Evolutionary conservation across 2,797 vertebrate genomes (phyloP).

Genomic region (Danio albolineatus): DNA sequence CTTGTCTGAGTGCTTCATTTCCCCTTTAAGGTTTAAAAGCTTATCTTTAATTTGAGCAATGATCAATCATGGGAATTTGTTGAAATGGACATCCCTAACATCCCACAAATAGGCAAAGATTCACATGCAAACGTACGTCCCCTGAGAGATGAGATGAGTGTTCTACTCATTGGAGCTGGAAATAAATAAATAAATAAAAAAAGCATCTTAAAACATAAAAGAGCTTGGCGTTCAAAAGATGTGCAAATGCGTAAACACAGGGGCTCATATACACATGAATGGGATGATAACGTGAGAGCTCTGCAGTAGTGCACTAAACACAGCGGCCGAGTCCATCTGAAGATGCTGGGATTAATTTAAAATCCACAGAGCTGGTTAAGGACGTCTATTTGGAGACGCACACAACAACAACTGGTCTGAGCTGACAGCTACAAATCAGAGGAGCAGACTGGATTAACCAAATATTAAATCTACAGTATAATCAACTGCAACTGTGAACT

Average conservation of each 20-base stretch:
- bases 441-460: slow-evolving; percentile 15
- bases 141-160: neutral
- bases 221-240: slow-evolving; percentile 39
- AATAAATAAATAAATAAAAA: slow-evolving; percentile 2
- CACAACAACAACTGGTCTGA: slow-evolving; percentile 30
- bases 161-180: slow-evolving; percentile 9
- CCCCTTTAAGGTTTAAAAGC: too few species aligned
- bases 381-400: slow-evolving; percentile 27
- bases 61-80: too few species aligned
- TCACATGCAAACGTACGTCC: slow-evolving; percentile 4
- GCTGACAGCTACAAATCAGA: slow-evolving; percentile 7
- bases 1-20: too few species aligned
- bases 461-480: neutral
- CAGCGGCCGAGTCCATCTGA: slow-evolving; percentile 25
- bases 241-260: slow-evolving; percentile 41
- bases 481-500: neutral
- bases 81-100: neutral
- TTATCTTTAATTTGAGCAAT: too few species aligned
- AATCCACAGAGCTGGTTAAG: slow-evolving; percentile 42
- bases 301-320: slow-evolving; percentile 12
- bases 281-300: slow-evolving; percentile 29
- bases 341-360: slow-evolving; percentile 37
- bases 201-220: slow-evolving; percentile 43
- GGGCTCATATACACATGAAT: slow-evolving; percentile 41
- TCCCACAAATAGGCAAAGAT: slow-evolving; percentile 32